A percentile compares a stretch with the other conserved stretches of the same genome.
Evolutionary conservation across 2,888 invertebrate genomes (phyloP).

Genomic region (Molorchus minor): DNA sequence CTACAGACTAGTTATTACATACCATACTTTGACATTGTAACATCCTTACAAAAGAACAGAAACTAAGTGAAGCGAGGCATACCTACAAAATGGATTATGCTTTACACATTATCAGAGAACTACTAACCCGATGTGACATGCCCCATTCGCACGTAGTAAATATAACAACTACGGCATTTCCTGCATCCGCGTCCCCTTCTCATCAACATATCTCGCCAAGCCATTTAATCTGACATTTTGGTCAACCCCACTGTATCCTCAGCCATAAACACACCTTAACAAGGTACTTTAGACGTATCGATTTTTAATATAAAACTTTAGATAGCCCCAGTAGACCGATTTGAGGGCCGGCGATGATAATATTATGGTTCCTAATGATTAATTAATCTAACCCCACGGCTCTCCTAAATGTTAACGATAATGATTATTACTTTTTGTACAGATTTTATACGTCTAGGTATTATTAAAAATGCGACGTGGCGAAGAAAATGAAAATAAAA

Average conservation of each 20-base stretch:
- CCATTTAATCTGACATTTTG: constrained; percentile 24
- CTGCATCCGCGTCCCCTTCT: constrained; percentile 16
- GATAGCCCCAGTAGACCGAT: constrained; percentile 19
- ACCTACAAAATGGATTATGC: too few relatives aligned
- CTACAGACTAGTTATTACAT: too few relatives aligned
- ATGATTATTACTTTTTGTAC: too few relatives aligned
- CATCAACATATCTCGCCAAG: constrained; percentile 14
- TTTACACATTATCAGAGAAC: neutral
- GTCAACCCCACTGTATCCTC: constrained; percentile 28
- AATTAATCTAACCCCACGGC: constrained; percentile 29
- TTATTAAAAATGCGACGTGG: too few relatives aligned
- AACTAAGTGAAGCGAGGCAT: too few relatives aligned
- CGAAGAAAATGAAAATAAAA: too few relatives aligned
- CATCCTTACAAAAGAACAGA: too few relatives aligned
- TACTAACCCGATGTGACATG: neutral
- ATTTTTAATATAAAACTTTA: constrained; percentile 33
- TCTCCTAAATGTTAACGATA: neutral
- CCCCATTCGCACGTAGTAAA: constrained; percentile 13
- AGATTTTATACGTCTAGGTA: too few relatives aligned
- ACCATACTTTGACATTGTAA: too few relatives aligned
- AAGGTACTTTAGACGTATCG: constrained; percentile 27
- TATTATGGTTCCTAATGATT: constrained; percentile 31
- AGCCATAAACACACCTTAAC: constrained; percentile 32
- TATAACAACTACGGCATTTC: constrained; percentile 20
- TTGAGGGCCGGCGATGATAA: constrained; percentile 29